phyloP scores from a whole-genome alignment of 2,113 vertebrate genomes.

The Brienomyrus brachyistius region DNA sequence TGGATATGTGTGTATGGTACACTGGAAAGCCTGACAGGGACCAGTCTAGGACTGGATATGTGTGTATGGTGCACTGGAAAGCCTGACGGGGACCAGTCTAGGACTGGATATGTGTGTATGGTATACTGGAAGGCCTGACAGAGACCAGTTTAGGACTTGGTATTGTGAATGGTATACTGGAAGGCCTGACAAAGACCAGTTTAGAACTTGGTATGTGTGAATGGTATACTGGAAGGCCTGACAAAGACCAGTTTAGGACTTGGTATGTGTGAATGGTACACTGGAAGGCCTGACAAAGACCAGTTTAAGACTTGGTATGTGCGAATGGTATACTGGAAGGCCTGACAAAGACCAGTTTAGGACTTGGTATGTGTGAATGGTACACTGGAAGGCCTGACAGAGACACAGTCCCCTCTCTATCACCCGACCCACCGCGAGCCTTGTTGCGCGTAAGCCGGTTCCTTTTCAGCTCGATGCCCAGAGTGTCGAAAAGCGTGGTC shows the following conservation, averaged over 20 bases:
- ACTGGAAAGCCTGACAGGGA: not conserved
- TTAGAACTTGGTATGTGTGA: no score
- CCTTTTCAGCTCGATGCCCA: slow-evolving; percentile 77
- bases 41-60: not conserved
- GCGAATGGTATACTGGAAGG: not conserved
- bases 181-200: no score
- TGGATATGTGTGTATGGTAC: no score
- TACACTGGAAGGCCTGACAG: not conserved
- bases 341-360: not conserved
- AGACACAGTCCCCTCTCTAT: not conserved
- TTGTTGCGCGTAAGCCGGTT: slow-evolving; percentile 64
- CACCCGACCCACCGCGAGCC: slow-evolving; percentile 63
- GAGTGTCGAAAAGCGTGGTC: slow-evolving; percentile 71
- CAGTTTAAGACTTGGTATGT: no score
- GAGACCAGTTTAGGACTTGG: no score
- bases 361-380: not conserved
- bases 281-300: no score
- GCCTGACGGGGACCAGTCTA: not conserved
- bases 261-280: no score
- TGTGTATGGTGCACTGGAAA: not conserved
- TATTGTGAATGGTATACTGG: no score
- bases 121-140: no score
- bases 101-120: no score
- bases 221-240: no score
- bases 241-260: no score